A percentile compares a stretch with the other conserved stretches of the same genome.
These are phyloP conservation scores for Hippolais icterina DNA, from an alignment of 2,113 vertebrate genomes.

Conservation along the genomic window DNA sequence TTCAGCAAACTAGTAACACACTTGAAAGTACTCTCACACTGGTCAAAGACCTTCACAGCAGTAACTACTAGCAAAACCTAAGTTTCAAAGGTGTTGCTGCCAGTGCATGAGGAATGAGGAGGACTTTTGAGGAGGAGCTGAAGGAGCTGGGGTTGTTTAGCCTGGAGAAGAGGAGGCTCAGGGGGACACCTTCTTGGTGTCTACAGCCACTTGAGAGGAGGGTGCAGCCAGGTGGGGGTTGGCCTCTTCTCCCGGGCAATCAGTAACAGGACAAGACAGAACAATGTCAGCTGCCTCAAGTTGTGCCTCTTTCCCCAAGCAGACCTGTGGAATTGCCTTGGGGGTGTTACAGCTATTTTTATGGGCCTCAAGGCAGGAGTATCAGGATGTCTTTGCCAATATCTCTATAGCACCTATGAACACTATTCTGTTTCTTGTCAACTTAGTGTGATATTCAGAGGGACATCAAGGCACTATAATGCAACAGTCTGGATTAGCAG, in stretches of 20 bases:
- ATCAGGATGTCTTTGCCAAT: background rate
- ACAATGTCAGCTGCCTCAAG: background rate
- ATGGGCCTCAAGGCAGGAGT: background rate
- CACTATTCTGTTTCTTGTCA: background rate
- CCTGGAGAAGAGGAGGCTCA: background rate
- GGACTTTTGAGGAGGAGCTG: background rate
- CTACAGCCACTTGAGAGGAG: background rate
- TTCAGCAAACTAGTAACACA: background rate
- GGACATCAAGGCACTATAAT: background rate
- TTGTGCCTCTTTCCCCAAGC: background rate
- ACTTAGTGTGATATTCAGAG: background rate
- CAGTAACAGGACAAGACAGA: background rate
- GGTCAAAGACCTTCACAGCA: background rate
- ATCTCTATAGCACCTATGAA: background rate
- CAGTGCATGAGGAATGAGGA: background rate
- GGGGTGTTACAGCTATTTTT: background rate
- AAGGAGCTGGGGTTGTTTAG: background rate
- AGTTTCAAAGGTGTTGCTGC: background rate
- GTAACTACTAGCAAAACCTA: background rate
- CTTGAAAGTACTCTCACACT: background rate
- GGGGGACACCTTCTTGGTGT: background rate
- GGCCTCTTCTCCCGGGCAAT: background rate
- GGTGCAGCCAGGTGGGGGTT: background rate
- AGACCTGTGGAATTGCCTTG: background rate
- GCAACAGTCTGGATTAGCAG: conserved; percentile 8